Conservation (phyloP, 2,113 vertebrate genomes). For the Sapayoa aenigma region DNA sequence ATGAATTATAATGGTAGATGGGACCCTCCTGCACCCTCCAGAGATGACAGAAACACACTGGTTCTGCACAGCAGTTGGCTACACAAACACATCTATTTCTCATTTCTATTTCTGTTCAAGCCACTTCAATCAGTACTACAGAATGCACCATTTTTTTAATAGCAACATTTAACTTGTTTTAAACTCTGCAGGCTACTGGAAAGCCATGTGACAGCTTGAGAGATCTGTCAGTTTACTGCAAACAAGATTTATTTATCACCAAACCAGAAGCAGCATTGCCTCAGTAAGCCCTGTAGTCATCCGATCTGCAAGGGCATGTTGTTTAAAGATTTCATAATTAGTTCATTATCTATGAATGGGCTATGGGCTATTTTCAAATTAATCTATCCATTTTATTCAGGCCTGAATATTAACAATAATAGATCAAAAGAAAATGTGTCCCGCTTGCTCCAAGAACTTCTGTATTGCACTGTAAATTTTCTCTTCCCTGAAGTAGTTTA, state of each 20-base stretch:
- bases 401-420: not conserved
- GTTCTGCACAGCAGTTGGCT: not conserved
- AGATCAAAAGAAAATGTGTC: slow-evolving; percentile 15
- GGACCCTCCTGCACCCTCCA: not conserved
- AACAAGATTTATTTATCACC: not conserved
- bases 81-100: not conserved
- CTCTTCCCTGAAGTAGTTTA: not conserved
- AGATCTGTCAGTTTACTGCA: not conserved
- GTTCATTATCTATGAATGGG: not conserved
- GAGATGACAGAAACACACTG: not conserved
- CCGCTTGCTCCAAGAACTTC: not conserved
- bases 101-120: slow-evolving; percentile 29
- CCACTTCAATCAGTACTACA: not conserved
- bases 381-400: not conserved
- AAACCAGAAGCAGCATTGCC: not conserved
- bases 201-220: not conserved
- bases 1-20: not conserved
- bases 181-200: not conserved
- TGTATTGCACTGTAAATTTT: not conserved
- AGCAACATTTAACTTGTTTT: slow-evolving; percentile 18
- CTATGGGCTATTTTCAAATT: slow-evolving; percentile 22
- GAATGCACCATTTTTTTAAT: not conserved
- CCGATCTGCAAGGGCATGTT: not conserved
- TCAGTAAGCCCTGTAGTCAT: not conserved
- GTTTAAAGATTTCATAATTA: not conserved